Base-by-base conservation (phyloP, 2,113 vertebrate species). In the Thunnus maccoyii region DNA sequence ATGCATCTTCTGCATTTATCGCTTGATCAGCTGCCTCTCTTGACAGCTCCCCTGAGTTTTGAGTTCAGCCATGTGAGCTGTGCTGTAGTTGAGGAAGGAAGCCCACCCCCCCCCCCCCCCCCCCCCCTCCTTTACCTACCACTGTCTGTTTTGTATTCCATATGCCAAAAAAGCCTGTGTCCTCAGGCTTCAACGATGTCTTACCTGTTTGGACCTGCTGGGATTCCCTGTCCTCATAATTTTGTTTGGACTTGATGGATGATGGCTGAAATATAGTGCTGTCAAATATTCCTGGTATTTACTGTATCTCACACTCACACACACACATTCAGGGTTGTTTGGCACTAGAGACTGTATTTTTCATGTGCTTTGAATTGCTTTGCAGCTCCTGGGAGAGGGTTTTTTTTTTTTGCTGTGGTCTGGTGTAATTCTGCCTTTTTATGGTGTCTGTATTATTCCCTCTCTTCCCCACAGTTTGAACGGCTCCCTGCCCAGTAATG, bases 401-500 rank as follows among this genome's bases (percentile, higher is more conserved):
- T 79, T 52, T 20, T 79, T 52, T 20, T 67, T 56, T n/a, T 58
- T n/a, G 3, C 57, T 13, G 44, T 72, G 68, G 32, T 77, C 56
- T 82, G 56, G 22, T 72, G 78, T 76, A 74, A 76, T 83, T 83
- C 68, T 77, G 32, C 46, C 57, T 76, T 81, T 69, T 82, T 41
- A 84, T 62, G 18, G 68, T 46, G 62, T 86, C 70, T 86, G 30
- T 80, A 78, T 84, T 66, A 80, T 82, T 74, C 32, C 68, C 50
- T 75, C 20, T 73, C 41, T 50, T 74, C 25, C 3, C 79, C 3
- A 1, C 93, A 99, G 98, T 85, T 93, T 97, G 86, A 99, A 99
- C 0, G 97, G 97, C 75, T 97, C 98, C 11, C 93, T 99, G 78
- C 97, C 98, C 46, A 96, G 93, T 80, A 98, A 96, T 0, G 97